A percentile compares a stretch with the other conserved stretches of the same genome.
Evolutionary conservation across 2,888 invertebrate species (phyloP).

Genomic region (Erpobdella octoculata): DNA sequence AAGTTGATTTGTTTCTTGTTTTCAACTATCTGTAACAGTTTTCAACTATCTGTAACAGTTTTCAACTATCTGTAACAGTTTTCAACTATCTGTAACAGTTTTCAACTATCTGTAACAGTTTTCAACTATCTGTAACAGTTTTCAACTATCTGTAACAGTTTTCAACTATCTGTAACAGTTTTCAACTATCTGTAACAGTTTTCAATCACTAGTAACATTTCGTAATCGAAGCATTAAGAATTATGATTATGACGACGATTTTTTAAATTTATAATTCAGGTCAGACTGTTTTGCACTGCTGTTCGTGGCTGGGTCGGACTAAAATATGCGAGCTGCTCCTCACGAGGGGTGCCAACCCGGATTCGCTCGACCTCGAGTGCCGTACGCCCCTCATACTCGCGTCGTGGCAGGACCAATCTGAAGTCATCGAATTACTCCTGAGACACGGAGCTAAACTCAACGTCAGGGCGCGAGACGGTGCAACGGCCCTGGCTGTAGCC

Average conservation of each 20-base stretch:
- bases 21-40: too few species aligned
- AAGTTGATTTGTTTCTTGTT: too few species aligned
- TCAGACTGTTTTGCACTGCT: conserved; percentile 60
- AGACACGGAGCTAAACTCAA: conserved; percentile 71
- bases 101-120: too few species aligned
- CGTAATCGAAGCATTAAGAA: not conserved
- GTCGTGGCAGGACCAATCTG: conserved; percentile 85
- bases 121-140: too few species aligned
- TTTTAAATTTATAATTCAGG: not conserved
- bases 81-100: too few species aligned
- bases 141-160: too few species aligned
- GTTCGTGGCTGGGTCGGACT: conserved; percentile 79
- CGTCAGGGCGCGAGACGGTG: conserved; percentile 63
- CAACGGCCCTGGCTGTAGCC: conserved; percentile 82
- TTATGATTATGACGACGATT: conserved; percentile 1
- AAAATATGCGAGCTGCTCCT: conserved; percentile 82
- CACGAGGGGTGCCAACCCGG: conserved; percentile 74
- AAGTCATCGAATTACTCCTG: conserved; percentile 68
- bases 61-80: too few species aligned
- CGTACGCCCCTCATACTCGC: conserved; percentile 87
- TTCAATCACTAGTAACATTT: too few species aligned
- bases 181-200: too few species aligned
- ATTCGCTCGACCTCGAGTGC: conserved; percentile 54
- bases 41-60: too few species aligned
- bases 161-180: too few species aligned